Base-by-base conservation (phyloP, 2,797 vertebrate species). In the Phalloptychus januarius region DNA sequence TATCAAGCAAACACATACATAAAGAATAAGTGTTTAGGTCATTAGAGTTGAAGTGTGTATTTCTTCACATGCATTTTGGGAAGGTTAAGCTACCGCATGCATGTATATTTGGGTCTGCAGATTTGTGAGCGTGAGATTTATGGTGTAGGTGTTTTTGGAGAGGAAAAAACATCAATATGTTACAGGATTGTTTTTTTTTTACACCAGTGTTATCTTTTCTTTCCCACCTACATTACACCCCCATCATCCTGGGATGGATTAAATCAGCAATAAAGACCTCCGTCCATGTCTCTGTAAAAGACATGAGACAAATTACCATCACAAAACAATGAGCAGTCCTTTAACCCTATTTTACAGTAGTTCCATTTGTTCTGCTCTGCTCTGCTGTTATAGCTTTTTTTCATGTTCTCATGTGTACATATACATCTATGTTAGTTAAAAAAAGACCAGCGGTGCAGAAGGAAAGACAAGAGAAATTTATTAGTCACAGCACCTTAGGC, bases 401-500 rank as follows among this genome's bases (percentile, higher is more conserved):
- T 61, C 83, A 75, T 77, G 5, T 76, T 81, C 31, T 77, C 48
- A 71, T 44, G 11, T 36, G 70, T 74, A 69, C 40, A 36, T 77
- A 44, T 72, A 54, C 4, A 2, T 85, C 69, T 82, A 42, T 71
- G 70, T 48, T 44, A 25, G 54, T 78, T 50, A 23, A 75, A 77
- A 67, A 38, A 75, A 61, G n/a, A 38, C n/a, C 40, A 42, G 67
- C 75, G 75, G 79, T 82, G 71, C 69, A 63, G 80, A 38, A 69
- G 76, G 81, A 82, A 75, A 89, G 83, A 91, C 77, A 81, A 72
- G 77, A 83, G 76, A 54, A 85, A 86, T 78, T 81, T 83, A 79
- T 91, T 91, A 89, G 87, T 93, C 86, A 90, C 88, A 88, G 89
- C 90, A 92, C 89, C 86, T 84, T 81, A 77, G 86, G 91, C 85